Conservation (phyloP, 1,140 invertebrate genomes). For the Calephelis virginiensis region DNA sequence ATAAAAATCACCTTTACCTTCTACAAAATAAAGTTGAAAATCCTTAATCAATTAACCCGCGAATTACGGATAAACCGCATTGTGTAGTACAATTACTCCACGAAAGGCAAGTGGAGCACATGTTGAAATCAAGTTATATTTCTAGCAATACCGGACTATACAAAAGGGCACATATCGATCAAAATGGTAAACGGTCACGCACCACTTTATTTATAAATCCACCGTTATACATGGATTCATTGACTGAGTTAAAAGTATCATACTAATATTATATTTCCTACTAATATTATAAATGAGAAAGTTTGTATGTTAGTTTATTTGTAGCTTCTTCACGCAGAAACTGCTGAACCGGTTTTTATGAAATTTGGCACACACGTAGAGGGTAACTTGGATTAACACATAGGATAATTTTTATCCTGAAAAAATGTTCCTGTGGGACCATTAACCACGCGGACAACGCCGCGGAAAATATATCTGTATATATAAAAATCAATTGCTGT, state of each 20-base stretch:
- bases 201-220: background rate
- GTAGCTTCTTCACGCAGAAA: no score
- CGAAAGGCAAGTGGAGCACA: conserved; percentile 8
- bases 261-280: no score
- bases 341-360: no score
- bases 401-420: no score
- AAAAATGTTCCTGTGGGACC: no score
- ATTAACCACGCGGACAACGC: no score
- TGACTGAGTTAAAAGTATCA: background rate
- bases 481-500: background rate
- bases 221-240: background rate
- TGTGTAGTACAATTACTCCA: conserved; percentile 9
- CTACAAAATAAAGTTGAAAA: background rate
- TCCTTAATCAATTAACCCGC: background rate
- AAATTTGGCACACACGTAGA: no score
- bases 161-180: conserved; percentile 4
- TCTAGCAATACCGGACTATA: conserved; percentile 1
- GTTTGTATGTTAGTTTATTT: no score
- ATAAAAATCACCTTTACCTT: background rate
- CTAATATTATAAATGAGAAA: no score
- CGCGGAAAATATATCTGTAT: no score
- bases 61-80: conserved; percentile 5
- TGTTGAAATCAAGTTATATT: conserved; percentile 15
- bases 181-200: background rate
- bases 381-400: no score